A percentile compares a stretch with the other conserved stretches of the same genome.
Conservation (phyloP, 2,797 vertebrate genomes). For the Danio tinwini region DNA sequence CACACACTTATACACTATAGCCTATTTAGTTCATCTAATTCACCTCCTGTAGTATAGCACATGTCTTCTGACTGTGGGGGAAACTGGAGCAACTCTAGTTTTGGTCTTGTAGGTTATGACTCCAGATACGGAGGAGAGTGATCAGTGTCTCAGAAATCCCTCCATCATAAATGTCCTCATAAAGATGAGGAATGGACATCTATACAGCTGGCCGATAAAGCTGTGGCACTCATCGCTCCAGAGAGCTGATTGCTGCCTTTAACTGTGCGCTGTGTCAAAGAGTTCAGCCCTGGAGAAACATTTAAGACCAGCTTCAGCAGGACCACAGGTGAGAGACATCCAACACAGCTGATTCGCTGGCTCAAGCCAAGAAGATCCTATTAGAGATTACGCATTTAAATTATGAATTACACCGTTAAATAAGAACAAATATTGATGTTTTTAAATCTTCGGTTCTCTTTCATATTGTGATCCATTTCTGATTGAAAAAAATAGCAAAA, state of each 20-base stretch:
- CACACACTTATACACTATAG: too few species aligned
- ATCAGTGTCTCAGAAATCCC: slow-evolving; percentile 63
- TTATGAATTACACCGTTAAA: background rate
- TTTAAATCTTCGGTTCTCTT: too few species aligned
- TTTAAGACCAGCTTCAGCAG: slow-evolving; percentile 21
- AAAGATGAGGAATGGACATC: slow-evolving; percentile 84
- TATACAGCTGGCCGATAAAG: slow-evolving; percentile 83
- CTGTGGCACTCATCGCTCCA: slow-evolving; percentile 83
- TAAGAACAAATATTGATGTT: too few species aligned
- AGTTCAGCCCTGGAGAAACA: slow-evolving; percentile 42
- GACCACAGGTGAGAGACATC: slow-evolving; percentile 19
- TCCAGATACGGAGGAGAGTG: slow-evolving; percentile 27
- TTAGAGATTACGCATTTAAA: background rate
- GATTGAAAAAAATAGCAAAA: too few species aligned
- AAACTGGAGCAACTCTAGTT: background rate
- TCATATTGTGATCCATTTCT: too few species aligned
- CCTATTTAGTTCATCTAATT: too few species aligned
- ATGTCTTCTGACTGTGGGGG: too few species aligned
- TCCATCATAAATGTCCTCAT: slow-evolving; percentile 82
- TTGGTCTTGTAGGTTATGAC: background rate
- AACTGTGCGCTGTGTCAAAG: slow-evolving; percentile 42
- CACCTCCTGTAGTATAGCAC: too few species aligned
- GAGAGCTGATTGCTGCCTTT: slow-evolving; percentile 49
- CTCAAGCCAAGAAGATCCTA: background rate
- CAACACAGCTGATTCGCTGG: slow-evolving; percentile 14